These are phyloP conservation scores for Astreopora myriophthalma DNA, from an alignment of 64 coral and sea anemone species.

Conservation along the genomic window DNA sequence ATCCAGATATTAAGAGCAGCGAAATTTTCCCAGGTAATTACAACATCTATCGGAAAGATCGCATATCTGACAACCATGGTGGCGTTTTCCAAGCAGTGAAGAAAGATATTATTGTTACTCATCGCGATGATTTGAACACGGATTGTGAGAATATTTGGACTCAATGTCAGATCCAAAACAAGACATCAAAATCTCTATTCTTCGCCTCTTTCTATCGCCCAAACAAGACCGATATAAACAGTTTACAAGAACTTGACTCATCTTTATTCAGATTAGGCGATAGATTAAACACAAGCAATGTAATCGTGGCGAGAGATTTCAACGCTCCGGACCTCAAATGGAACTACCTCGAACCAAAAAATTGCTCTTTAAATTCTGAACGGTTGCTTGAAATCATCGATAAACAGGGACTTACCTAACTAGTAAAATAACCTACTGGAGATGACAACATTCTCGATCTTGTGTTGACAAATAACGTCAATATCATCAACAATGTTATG, in stretches of 20 bases:
- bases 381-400: slow-evolving; percentile 38
- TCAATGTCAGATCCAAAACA: slow-evolving; percentile 41
- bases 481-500: neutral
- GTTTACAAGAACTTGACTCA: slow-evolving; percentile 31
- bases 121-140: slow-evolving; percentile 8
- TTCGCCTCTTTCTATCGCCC: slow-evolving; percentile 48
- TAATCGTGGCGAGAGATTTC: slow-evolving; percentile 2
- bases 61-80: slow-evolving; percentile 4
- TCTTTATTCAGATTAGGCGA: neutral
- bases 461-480: neutral
- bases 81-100: slow-evolving; percentile 55
- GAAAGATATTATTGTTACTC: slow-evolving; percentile 56
- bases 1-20: slow-evolving; percentile 24
- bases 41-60: slow-evolving; percentile 51
- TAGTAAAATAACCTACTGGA: slow-evolving; percentile 30
- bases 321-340: neutral
- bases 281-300: neutral
- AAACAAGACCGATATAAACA: slow-evolving; percentile 13
- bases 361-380: slow-evolving; percentile 5
- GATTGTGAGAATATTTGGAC: slow-evolving; percentile 60
- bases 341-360: neutral
- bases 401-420: slow-evolving; percentile 4
- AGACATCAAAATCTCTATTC: slow-evolving; percentile 34
- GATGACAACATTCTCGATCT: slow-evolving; percentile 8
- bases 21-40: slow-evolving; percentile 50